phyloP scores from a whole-genome alignment of 2,888 invertebrate species.

The Drosophila sordidula region DNA sequence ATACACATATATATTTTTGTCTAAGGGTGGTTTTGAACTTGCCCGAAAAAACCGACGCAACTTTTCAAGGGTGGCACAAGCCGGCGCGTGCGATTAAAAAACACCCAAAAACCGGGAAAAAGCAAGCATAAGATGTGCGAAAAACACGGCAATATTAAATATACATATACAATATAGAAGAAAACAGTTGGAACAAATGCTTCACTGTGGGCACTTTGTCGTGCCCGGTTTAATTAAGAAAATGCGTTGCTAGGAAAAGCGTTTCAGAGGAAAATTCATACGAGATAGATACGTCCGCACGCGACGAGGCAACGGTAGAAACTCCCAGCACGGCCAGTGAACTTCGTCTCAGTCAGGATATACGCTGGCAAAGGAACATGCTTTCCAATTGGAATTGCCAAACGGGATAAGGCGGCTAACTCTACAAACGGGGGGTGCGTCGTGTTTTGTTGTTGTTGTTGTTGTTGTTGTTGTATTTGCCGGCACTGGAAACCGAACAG shows the following conservation, averaged over 20 bases:
- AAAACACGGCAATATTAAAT: not conserved
- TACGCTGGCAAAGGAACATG: slow-evolving; percentile 46
- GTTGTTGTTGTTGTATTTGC: slow-evolving; percentile 21
- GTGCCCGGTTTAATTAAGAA: not conserved
- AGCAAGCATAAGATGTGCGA: not conserved
- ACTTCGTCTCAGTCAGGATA: slow-evolving; percentile 59
- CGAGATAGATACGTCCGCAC: slow-evolving; percentile 60
- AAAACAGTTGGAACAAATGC: not conserved
- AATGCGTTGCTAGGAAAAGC: slow-evolving; percentile 2
- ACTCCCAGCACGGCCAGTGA: slow-evolving; percentile 80
- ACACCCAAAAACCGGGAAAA: slow-evolving; percentile 4
- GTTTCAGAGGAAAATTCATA: slow-evolving; percentile 8
- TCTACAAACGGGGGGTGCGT: slow-evolving; percentile 69
- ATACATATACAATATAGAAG: not conserved
- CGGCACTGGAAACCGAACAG: slow-evolving; percentile 67
- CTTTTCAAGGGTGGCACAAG: slow-evolving; percentile 64
- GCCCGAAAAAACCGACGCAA: slow-evolving; percentile 53
- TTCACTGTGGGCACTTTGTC: not conserved
- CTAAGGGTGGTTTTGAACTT: slow-evolving; percentile 56
- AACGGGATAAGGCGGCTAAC: slow-evolving; percentile 52
- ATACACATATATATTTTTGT: slow-evolving; percentile 24
- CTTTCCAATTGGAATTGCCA: slow-evolving; percentile 68
- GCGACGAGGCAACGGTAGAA: slow-evolving; percentile 73
- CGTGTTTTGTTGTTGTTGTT: not conserved
- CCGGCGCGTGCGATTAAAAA: slow-evolving; percentile 39